phyloP scores from a whole-genome alignment of 2,113 vertebrate genomes.

The Phocoena phocoena region DNA sequence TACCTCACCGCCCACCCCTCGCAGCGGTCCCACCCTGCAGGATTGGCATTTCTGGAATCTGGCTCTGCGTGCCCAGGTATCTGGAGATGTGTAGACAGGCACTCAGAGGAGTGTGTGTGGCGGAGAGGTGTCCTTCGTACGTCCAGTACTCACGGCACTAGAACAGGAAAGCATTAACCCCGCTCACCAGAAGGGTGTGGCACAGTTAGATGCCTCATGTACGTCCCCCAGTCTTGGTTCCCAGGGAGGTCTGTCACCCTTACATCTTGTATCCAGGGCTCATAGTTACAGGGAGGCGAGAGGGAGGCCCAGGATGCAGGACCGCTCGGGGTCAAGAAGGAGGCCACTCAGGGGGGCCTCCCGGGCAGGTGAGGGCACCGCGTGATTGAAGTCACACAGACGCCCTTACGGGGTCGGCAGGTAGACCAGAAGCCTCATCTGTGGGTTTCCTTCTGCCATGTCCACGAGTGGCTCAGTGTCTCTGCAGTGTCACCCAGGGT shows the following conservation, averaged over 20 bases:
- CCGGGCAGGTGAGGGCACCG: accelerated
- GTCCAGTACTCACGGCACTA: accelerated
- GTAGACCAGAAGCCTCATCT: neutral
- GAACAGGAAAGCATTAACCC: accelerated
- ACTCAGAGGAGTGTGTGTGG: too few species aligned
- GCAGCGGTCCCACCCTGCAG: accelerated
- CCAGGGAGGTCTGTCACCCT: accelerated
- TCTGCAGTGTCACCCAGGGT: accelerated
- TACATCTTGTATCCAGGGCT: accelerated
- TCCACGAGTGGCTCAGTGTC: accelerated
- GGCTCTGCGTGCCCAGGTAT: accelerated
- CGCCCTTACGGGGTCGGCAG: accelerated
- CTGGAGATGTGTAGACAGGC: neutral
- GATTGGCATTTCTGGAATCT: accelerated
- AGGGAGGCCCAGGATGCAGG: accelerated
- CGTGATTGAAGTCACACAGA: accelerated
- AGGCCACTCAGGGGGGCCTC: accelerated
- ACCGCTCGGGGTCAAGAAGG: accelerated
- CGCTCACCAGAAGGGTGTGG: too few species aligned
- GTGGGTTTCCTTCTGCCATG: accelerated
- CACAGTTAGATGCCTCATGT: accelerated
- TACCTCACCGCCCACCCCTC: neutral
- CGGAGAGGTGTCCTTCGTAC: neutral
- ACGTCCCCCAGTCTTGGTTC: accelerated
- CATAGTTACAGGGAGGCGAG: accelerated